Evolutionary conservation across 2,888 invertebrate species (phyloP).

Genomic region (Eupithecia dodoneata): DNA sequence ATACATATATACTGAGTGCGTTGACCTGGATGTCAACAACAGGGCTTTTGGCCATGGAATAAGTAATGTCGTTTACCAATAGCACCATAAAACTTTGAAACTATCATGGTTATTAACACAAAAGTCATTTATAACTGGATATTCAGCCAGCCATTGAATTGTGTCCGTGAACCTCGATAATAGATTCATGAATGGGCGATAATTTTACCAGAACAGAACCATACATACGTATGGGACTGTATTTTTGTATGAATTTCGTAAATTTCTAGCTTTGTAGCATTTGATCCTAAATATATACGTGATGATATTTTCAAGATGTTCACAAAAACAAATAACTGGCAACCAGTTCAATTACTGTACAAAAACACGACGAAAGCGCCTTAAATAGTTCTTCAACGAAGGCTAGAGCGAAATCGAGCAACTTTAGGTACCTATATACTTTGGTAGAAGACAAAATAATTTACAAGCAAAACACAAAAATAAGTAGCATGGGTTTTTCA

Average conservation of each 20-base stretch:
- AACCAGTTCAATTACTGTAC: neutral
- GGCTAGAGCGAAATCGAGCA: too few species aligned
- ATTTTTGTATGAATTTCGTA: neutral
- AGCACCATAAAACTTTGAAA: neutral
- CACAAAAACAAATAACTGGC: neutral
- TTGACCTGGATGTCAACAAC: constrained; percentile 10
- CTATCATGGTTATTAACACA: too few species aligned
- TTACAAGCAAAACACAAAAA: neutral
- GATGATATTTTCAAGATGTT: neutral
- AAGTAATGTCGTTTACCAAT: neutral
- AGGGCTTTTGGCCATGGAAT: neutral
- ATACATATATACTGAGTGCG: neutral
- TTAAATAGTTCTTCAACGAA: neutral
- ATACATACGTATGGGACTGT: neutral
- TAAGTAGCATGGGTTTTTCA: too few species aligned
- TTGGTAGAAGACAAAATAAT: neutral
- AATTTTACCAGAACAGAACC: neutral
- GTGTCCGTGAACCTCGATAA: neutral
- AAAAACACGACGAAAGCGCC: neutral
- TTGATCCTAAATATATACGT: neutral
- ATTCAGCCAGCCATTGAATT: neutral
- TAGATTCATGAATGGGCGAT: constrained; percentile 2
- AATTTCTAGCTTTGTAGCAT: neutral
- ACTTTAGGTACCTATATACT: neutral
- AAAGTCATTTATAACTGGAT: too few species aligned